These are phyloP conservation scores for Drosophila tripunctata DNA, from an alignment of 2,888 invertebrate genomes.

Conservation along the genomic window DNA sequence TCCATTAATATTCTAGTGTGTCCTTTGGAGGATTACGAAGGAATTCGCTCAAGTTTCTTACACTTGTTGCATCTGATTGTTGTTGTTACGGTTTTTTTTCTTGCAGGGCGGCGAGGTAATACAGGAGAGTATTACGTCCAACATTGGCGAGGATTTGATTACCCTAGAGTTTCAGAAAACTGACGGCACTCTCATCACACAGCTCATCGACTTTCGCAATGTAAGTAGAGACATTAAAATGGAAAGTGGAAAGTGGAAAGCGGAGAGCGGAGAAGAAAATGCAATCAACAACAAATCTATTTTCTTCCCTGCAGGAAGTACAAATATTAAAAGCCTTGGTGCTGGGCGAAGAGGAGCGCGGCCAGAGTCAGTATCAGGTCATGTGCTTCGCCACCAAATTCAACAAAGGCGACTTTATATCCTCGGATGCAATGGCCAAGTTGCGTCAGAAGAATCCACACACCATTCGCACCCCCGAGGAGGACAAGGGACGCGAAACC, in stretches of 20 bases:
- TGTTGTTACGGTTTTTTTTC: too few species aligned
- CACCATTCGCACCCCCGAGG: constrained; percentile 94
- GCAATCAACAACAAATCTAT: not conserved
- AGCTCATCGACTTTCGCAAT: constrained; percentile 97
- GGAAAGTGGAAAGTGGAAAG: not conserved
- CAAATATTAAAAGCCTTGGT: constrained; percentile 95
- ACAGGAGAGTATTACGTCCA: constrained; percentile 95
- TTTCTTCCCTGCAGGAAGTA: constrained; percentile 88
- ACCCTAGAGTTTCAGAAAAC: constrained; percentile 94
- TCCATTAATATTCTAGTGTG: constrained; percentile 67
- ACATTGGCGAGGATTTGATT: constrained; percentile 95
- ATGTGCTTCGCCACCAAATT: constrained; percentile 96
- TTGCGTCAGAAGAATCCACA: constrained; percentile 95
- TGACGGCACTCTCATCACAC: constrained; percentile 95
- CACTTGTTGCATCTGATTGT: constrained; percentile 58
- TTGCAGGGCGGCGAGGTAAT: constrained; percentile 95
- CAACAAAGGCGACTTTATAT: constrained; percentile 96
- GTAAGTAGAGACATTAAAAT: constrained; percentile 86
- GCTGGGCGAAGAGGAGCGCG: constrained; percentile 96
- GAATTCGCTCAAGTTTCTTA: constrained; percentile 17
- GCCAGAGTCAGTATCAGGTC: constrained; percentile 94
- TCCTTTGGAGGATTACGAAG: constrained; percentile 10
- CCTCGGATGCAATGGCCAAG: constrained; percentile 98
- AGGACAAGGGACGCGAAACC: constrained; percentile 93
- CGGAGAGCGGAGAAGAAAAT: not conserved